Percentiles rank a stretch among this genome's conserved stretches.
Evolutionary conservation across 2,113 vertebrate species (phyloP).

Genomic region (Gallinago undulata): DNA sequence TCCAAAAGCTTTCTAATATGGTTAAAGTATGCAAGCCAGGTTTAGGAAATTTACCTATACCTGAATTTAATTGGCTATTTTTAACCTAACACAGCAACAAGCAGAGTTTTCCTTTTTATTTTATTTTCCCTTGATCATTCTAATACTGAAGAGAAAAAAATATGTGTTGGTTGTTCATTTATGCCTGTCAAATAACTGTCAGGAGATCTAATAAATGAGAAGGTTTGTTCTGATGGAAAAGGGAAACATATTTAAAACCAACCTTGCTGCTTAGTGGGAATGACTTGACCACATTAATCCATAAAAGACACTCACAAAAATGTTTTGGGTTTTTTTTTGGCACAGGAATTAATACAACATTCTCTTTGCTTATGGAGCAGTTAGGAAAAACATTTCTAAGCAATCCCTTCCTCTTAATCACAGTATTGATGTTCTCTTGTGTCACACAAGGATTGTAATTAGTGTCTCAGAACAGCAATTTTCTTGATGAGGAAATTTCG

Average conservation of each 20-base stretch:
- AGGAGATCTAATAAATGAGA: conserved; percentile 74
- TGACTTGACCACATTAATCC: neutral
- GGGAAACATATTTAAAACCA: neutral
- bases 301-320: neutral
- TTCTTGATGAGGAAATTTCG: neutral
- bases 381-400: neutral
- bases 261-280: neutral
- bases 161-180: conserved; percentile 72
- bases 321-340: neutral
- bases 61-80: neutral
- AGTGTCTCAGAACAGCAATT: neutral
- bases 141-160: neutral
- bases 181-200: conserved; percentile 71
- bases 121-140: neutral
- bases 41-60: neutral
- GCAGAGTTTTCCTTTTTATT: neutral
- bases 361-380: neutral
- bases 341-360: neutral
- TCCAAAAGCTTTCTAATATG: neutral
- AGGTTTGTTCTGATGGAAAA: conserved; percentile 68
- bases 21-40: neutral
- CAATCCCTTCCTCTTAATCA: neutral
- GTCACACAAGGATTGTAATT: neutral
- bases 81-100: neutral
- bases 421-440: neutral